A percentile compares a stretch with the other conserved stretches of the same genome.
Conservation (phyloP, 2,888 invertebrate species). For the Rotaria sp. region DNA sequence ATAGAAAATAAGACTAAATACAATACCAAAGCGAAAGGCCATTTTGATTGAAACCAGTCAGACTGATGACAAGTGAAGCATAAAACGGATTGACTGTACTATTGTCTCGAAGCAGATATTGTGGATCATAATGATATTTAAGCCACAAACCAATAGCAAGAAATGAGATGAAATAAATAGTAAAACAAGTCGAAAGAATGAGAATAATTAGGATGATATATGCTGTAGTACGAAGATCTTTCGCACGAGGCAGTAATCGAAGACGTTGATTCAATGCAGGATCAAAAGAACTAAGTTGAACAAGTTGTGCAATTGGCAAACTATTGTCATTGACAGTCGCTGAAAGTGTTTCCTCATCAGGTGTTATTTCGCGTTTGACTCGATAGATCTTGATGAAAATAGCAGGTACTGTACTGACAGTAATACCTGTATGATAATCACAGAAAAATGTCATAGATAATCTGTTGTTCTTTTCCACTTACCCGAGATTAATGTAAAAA, state of each 20-base stretch:
- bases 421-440: neutral
- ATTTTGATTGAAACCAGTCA: neutral
- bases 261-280: neutral
- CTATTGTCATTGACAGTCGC: too few species aligned
- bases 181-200: neutral
- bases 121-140: neutral
- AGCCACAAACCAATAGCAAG: neutral
- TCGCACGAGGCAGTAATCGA: neutral
- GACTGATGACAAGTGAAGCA: neutral
- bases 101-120: neutral
- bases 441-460: too few species aligned
- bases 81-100: neutral
- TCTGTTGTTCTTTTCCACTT: too few species aligned
- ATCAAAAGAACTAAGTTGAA: too few species aligned
- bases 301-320: too few species aligned
- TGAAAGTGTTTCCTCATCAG: neutral
- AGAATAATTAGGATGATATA: neutral
- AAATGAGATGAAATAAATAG: neutral
- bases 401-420: neutral
- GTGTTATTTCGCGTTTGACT: neutral
- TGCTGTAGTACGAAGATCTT: neutral
- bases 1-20: too few species aligned
- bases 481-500: neutral
- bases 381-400: neutral
- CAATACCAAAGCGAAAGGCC: neutral